Conservation (phyloP, 2,888 invertebrate genomes). For the Epiperipatus broadwayi region DNA sequence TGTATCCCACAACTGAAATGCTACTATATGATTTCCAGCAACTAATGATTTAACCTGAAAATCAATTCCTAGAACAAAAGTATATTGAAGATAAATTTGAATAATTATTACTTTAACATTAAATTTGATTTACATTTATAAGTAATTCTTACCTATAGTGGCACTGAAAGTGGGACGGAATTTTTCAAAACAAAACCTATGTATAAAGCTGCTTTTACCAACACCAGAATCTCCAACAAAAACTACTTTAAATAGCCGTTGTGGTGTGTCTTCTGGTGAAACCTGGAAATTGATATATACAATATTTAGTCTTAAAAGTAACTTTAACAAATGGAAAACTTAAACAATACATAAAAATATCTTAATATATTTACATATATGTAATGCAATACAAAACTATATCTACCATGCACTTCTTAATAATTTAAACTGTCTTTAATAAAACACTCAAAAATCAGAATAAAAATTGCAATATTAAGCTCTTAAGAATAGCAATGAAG, state of each 20-base stretch:
- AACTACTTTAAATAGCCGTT: constrained; percentile 36
- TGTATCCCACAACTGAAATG: constrained; percentile 36
- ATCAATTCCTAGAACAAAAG: constrained; percentile 30
- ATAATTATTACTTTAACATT: neutral
- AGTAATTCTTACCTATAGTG: constrained; percentile 30
- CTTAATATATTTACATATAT: too few relatives aligned
- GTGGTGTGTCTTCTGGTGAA: constrained; percentile 21
- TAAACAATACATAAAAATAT: too few relatives aligned
- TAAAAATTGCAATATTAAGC: too few relatives aligned
- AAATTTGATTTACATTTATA: neutral
- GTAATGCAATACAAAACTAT: too few relatives aligned
- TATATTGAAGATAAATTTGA: neutral
- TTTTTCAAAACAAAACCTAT: constrained; percentile 34
- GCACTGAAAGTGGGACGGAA: constrained; percentile 35
- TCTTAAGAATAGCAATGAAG: too few relatives aligned
- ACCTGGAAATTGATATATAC: neutral
- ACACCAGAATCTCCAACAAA: constrained; percentile 38
- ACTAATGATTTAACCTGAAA: constrained; percentile 33
- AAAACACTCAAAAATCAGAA: too few relatives aligned
- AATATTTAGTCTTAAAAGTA: constrained; percentile 7
- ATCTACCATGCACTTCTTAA: too few relatives aligned
- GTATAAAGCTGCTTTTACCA: constrained; percentile 37
- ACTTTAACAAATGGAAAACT: neutral
- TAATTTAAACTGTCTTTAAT: too few relatives aligned
- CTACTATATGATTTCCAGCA: constrained; percentile 27